Base-by-base conservation (phyloP, 30 jellyfish, hydroid and myxozoan genomes). In the Cassiopea xamachana region DNA sequence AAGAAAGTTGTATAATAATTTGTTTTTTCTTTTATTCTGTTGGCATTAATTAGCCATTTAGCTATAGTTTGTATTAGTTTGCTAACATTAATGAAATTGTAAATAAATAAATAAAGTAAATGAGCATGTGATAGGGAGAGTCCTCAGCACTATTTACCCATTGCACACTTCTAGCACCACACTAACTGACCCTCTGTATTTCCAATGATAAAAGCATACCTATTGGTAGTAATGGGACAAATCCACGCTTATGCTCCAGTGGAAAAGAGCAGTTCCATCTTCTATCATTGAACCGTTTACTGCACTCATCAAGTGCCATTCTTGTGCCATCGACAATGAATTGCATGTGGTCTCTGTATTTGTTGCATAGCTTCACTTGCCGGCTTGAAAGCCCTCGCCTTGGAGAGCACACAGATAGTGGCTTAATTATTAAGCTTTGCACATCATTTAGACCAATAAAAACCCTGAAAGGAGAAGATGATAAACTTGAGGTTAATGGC, bases 191-290 rank as follows among this genome's bases (percentile, higher is more conserved):
- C 12, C 12, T 6, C 64, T 3, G 64, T 3, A 10, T 55, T 55
- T 55, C 64, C 7, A 3, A 55, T 55, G 12, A 6, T 55, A 55
- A 3, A 71, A 4, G 69, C 96, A 67, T 92, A 96, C 99, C 98
- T 27, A 48, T 51, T 1, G 97, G 95, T 86, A 96, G 67, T 9
- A 16, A 45, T 7, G 99, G 99, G 13, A 70, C 68, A 59, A 96
- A 89, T 17, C 98, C 98, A 27, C 83, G 68, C 85, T 74, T 75
- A 51, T 76, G 96, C n/a, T 76, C 77, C 81, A 75, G 50, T 1
- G 99, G 98, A 72, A 96, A 92, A 43, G 99, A 85, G 87, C 99
- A 96, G 69, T 96, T 96, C 99, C 99, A 96, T 81, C 98, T 73
- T 80, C 97, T 59, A 47, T 93, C 99, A 68, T 85, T 86, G 73